These are phyloP conservation scores for Argyrosomus japonicus DNA, from an alignment of 2,113 vertebrate species.

Conservation along the genomic window DNA sequence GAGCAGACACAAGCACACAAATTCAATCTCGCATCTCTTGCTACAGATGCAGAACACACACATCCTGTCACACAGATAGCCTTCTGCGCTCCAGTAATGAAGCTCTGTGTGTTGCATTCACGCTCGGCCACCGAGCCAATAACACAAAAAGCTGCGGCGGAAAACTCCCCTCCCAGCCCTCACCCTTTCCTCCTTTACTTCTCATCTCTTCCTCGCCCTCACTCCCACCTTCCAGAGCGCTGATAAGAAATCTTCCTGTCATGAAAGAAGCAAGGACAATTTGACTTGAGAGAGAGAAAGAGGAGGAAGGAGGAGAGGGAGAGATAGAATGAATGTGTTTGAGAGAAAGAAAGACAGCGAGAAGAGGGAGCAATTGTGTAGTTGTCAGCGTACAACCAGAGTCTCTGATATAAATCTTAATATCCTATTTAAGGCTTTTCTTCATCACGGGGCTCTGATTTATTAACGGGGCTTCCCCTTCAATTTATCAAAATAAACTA, in stretches of 20 bases:
- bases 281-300: conserved; percentile 51
- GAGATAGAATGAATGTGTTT: conserved; percentile 27
- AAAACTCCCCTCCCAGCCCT: conserved; percentile 11
- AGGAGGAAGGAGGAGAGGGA: conserved; percentile 9
- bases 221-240: conserved; percentile 38
- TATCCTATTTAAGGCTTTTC: conserved; percentile 83
- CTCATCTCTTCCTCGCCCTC: conserved; percentile 17
- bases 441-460: conserved; percentile 80
- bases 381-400: conserved; percentile 70
- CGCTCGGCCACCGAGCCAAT: conserved; percentile 70
- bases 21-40: conserved; percentile 71
- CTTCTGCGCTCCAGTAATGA: conserved; percentile 68
- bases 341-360: conserved; percentile 58
- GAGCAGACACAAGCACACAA: conserved; percentile 54
- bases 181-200: conserved; percentile 16
- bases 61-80: conserved; percentile 72
- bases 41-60: conserved; percentile 64
- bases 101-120: conserved; percentile 74
- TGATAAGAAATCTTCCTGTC: conserved; percentile 67
- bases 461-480: conserved; percentile 75
- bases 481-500: conserved; percentile 83
- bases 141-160: conserved; percentile 65
- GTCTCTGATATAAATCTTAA: conserved; percentile 84
- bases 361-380: conserved; percentile 74
- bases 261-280: conserved; percentile 49